phyloP scores from a whole-genome alignment of 2,888 invertebrate genomes.

The Syrista parreyssii region DNA sequence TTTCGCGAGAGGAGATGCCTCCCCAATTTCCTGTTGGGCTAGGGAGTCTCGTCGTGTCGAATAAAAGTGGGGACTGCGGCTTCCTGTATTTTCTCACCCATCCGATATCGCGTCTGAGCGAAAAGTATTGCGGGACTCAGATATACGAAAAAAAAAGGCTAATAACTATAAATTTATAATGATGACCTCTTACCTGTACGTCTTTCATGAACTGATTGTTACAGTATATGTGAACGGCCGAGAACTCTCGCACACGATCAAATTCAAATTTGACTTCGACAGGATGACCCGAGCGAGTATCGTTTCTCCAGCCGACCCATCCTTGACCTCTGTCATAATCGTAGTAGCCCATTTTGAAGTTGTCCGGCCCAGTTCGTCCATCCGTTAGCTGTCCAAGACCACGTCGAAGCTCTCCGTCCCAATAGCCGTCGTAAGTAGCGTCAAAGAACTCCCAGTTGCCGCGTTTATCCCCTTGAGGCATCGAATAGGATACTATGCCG shows the following conservation, averaged over 20 bases:
- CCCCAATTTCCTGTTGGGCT: neutral
- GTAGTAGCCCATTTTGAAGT: constrained; percentile 76
- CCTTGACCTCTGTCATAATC: constrained; percentile 75
- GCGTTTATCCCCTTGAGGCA: constrained; percentile 88
- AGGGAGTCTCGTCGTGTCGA: neutral
- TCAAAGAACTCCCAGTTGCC: constrained; percentile 87
- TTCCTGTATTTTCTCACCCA: neutral
- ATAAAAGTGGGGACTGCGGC: neutral
- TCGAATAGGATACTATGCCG: constrained; percentile 85
- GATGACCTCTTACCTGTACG: constrained; percentile 73
- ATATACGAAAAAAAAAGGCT: neutral
- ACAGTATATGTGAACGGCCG: constrained; percentile 81
- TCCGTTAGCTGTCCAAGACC: constrained; percentile 90
- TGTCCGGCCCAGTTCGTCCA: constrained; percentile 81
- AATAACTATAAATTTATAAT: neutral
- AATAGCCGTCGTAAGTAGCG: constrained; percentile 86
- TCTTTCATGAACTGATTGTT: constrained; percentile 89
- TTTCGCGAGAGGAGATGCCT: neutral
- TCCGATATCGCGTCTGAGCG: neutral
- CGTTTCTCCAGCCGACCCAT: constrained; percentile 93
- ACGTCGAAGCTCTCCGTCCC: constrained; percentile 79
- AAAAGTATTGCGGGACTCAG: neutral
- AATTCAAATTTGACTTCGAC: constrained; percentile 84
- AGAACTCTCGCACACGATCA: constrained; percentile 88
- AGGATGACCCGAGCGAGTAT: constrained; percentile 73